Evolutionary conservation across 2,113 vertebrate genomes (phyloP), one percentile per base, ranked within the genome.

Genomic region (Brachypodius melanocephalos): DNA sequence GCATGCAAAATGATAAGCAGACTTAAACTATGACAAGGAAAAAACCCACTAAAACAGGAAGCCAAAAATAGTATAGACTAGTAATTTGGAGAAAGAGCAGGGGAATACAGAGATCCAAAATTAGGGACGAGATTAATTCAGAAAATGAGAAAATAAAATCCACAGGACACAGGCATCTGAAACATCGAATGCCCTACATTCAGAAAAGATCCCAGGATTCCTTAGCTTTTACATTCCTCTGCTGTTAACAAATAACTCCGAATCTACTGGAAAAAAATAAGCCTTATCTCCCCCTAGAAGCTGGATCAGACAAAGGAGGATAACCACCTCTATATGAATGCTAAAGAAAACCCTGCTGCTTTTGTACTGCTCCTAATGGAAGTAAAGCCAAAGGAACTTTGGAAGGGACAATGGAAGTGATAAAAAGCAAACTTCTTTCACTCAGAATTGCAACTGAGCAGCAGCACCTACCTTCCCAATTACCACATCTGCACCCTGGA

Each of bases 351-450:
- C 36, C 77, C 66, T 74, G 80, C 52, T 89, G 84, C 3, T 95
- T 84, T 75, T 66, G 69, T 75, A 74, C 69, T 54, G 65, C 65
- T 92, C 69, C 73, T 59, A 68, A 72, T 21, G 48, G 20, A 57
- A 78, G 52, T 52, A 75, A 90, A 95, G 61, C 45, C 89, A 92
- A 96, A 81, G 2, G 5, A 80, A 78, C 48, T 92, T 89, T 14
- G 74, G 86, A 82, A 71, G 32, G 57, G 80, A 95, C 63, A 92
- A 92, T 28, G 22, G 71, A 75, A 65, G 52, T 46, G 52, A 90
- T 73, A 94, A 87, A 82, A 90, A 89, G 49, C 34, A 88, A 90
- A 95, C 62, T 90, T 92, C 65, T 18, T 92, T 79, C 52, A 85
- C 71, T 88, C 57, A 51, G 52, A 72, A 92, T 72, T 71, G 78